Evolutionary conservation across 2,113 vertebrate species (phyloP).

Genomic region (Thamnophis sirtalis): DNA sequence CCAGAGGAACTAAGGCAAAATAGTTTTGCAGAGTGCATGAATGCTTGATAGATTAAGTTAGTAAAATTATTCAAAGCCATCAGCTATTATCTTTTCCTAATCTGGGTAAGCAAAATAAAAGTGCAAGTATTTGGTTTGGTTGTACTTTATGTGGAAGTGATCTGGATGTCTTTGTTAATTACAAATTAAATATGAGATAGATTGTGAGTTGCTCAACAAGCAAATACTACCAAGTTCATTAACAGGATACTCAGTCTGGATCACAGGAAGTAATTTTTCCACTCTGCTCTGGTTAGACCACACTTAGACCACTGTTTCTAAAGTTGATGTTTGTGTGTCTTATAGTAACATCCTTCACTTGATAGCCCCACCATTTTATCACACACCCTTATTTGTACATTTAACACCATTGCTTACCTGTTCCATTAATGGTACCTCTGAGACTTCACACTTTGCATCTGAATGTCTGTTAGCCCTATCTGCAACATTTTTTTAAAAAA

Average conservation of each 20-base stretch:
- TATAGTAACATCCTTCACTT: background rate
- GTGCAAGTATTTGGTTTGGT: background rate
- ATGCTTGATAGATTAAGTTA: background rate
- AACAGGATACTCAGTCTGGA: background rate
- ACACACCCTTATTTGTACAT: background rate
- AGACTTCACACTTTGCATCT: constrained; percentile 29
- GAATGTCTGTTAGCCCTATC: constrained; percentile 27
- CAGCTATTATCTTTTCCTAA: background rate
- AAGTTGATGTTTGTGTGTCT: background rate
- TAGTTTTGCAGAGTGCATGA: background rate
- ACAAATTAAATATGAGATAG: background rate
- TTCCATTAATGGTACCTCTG: constrained; percentile 43
- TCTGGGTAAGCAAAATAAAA: background rate
- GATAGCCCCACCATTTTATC: background rate
- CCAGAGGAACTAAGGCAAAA: background rate
- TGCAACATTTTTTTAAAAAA: constrained; percentile 13
- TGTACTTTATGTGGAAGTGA: background rate
- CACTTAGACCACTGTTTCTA: background rate
- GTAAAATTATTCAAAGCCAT: background rate
- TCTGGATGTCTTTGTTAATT: background rate
- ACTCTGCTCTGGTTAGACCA: background rate
- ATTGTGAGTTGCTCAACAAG: background rate
- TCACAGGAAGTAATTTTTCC: background rate
- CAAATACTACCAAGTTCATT: background rate
- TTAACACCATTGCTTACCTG: constrained; percentile 43